Conservation (phyloP, 2,113 vertebrate genomes). For the Hyla sarda region DNA sequence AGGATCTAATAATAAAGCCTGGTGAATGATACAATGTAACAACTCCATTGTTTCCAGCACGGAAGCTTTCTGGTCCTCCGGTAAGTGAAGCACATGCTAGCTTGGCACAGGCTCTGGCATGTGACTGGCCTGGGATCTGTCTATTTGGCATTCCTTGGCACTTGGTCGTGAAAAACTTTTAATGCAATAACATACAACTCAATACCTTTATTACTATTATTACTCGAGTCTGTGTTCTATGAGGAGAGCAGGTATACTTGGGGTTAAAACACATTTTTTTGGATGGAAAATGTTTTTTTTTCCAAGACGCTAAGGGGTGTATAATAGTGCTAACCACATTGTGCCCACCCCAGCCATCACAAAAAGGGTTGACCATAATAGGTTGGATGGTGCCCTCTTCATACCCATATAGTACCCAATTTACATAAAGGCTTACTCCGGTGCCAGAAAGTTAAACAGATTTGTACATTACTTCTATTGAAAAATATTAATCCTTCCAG, state of each 20-base stretch:
- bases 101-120: not conserved
- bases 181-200: not conserved
- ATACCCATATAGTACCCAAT: not conserved
- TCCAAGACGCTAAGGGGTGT: too few species aligned
- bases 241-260: not conserved
- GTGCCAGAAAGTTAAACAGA: not conserved
- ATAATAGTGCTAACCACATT: too few species aligned
- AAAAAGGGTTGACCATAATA: not conserved
- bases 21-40: not conserved
- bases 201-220: not conserved
- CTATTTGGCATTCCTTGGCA: slow-evolving; percentile 35
- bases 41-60: too few species aligned
- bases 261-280: too few species aligned
- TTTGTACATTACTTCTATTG: too few species aligned
- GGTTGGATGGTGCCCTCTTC: not conserved
- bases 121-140: slow-evolving; percentile 6
- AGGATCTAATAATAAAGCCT: too few species aligned
- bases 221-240: not conserved
- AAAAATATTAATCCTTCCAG: too few species aligned
- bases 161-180: not conserved
- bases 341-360: too few species aligned
- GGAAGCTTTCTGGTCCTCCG: not conserved
- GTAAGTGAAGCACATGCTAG: not conserved
- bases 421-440: too few species aligned
- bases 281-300: too few species aligned